Percentiles rank a stretch among this genome's conserved stretches.
Conservation (phyloP, 1,140 invertebrate genomes). For the Drosophila sp. region DNA sequence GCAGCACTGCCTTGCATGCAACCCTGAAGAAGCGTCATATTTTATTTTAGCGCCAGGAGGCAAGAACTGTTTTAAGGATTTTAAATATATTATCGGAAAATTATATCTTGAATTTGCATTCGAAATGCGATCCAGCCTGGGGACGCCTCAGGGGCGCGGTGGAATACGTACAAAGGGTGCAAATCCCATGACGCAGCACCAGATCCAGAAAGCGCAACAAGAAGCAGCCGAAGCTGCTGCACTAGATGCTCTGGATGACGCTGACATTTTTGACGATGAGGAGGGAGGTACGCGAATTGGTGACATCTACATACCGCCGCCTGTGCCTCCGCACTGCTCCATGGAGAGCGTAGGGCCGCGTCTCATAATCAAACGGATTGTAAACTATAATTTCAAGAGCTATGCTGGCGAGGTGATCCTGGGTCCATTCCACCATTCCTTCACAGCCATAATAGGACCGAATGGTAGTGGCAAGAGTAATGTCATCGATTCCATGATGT, state of each 20-base stretch:
- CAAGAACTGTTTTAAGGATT: constrained; percentile 44
- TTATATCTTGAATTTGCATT: neutral
- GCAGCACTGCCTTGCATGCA: constrained; percentile 7
- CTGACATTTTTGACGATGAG: constrained; percentile 78
- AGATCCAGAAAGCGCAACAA: constrained; percentile 39
- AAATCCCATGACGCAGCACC: constrained; percentile 39
- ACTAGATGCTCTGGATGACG: constrained; percentile 72
- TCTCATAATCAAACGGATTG: constrained; percentile 96
- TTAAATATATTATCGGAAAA: constrained; percentile 20
- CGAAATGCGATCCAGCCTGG: constrained; percentile 39
- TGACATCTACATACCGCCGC: constrained; percentile 96
- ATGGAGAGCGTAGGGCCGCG: constrained; percentile 90
- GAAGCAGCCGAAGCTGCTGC: constrained; percentile 48
- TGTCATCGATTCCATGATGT: constrained; percentile 99
- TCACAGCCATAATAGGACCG: constrained; percentile 98
- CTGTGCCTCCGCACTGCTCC: constrained; percentile 89
- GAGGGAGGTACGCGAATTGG: constrained; percentile 87
- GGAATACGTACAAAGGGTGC: constrained; percentile 33
- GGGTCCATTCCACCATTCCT: constrained; percentile 96
- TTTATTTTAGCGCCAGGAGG: constrained; percentile 54
- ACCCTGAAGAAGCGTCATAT: constrained; percentile 43
- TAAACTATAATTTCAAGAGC: constrained; percentile 98
- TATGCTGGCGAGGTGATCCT: constrained; percentile 93
- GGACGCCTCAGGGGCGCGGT: constrained; percentile 34
- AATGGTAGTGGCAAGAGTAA: constrained; percentile 99